Evolutionary conservation across 2,797 vertebrate species (phyloP).

Genomic region (Neosilurus hyrtlii): DNA sequence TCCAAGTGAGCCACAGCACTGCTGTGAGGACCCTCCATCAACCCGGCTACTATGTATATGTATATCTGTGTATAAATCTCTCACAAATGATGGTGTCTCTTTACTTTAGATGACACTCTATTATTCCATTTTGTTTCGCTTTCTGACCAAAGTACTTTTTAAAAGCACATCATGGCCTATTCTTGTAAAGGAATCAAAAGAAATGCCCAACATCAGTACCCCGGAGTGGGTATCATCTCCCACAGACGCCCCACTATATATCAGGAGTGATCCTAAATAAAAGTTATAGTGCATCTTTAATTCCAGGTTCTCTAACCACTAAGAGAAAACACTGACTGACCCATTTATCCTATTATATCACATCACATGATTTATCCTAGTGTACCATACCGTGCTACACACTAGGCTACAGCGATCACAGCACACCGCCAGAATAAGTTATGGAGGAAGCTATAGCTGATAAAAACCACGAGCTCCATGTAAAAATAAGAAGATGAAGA

Average conservation of each 20-base stretch:
- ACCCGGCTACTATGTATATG: too few relatives aligned
- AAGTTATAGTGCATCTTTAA: not conserved
- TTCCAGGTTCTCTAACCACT: not conserved
- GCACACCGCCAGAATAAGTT: not conserved
- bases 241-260: not conserved
- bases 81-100: too few relatives aligned
- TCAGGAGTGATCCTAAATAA: too few relatives aligned
- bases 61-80: too few relatives aligned
- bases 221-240: too few relatives aligned
- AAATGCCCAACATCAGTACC: not conserved
- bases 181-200: not conserved
- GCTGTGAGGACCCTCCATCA: too few relatives aligned
- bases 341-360: not conserved
- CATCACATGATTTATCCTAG: not conserved
- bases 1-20: too few relatives aligned
- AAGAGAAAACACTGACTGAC: not conserved
- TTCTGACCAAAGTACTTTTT: not conserved
- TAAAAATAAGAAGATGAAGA: not conserved
- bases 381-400: not conserved
- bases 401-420: not conserved
- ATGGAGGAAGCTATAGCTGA: slow-evolving; percentile 15
- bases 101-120: too few relatives aligned
- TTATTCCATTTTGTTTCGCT: not conserved
- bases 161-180: not conserved
- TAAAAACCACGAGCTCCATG: not conserved